phyloP scores from a whole-genome alignment of 2,888 invertebrate genomes.

The Melipona beecheii region DNA sequence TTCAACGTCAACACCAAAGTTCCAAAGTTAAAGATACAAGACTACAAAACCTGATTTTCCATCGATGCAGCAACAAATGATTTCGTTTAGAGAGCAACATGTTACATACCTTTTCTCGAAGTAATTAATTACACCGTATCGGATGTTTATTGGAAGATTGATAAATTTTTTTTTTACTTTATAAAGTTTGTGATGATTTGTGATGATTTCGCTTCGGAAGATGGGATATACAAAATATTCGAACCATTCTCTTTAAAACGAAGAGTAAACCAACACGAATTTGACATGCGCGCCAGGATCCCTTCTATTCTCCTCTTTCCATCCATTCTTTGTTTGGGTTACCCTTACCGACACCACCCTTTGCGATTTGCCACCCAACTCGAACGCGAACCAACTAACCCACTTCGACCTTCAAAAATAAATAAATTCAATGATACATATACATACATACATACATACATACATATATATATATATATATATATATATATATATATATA shows the following conservation, averaged over 20 bases:
- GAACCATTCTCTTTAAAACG: conserved; percentile 67
- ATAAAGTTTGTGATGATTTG: too few species aligned
- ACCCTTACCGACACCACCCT: conserved; percentile 69
- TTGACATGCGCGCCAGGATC: conserved; percentile 72
- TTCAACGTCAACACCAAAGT: not conserved
- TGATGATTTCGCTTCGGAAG: not conserved
- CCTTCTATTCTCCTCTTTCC: conserved; percentile 34
- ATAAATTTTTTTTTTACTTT: not conserved
- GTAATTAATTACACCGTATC: fast-evolving
- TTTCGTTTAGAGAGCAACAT: not conserved
- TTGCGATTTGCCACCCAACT: conserved; percentile 45
- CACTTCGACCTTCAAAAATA: conserved; percentile 76
- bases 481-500: too few species aligned
- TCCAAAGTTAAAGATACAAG: not conserved
- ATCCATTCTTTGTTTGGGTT: conserved; percentile 71
- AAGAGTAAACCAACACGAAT: conserved; percentile 28
- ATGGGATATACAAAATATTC: not conserved
- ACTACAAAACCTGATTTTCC: not conserved
- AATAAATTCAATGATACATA: conserved; percentile 22
- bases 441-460: too few species aligned
- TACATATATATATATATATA: too few species aligned
- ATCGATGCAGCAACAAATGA: not conserved
- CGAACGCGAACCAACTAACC: conserved; percentile 74
- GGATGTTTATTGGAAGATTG: not conserved
- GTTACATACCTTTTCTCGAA: not conserved